These are phyloP conservation scores for Rhogogaster chlorosoma DNA, from an alignment of 2,888 invertebrate species.

Conservation along the genomic window DNA sequence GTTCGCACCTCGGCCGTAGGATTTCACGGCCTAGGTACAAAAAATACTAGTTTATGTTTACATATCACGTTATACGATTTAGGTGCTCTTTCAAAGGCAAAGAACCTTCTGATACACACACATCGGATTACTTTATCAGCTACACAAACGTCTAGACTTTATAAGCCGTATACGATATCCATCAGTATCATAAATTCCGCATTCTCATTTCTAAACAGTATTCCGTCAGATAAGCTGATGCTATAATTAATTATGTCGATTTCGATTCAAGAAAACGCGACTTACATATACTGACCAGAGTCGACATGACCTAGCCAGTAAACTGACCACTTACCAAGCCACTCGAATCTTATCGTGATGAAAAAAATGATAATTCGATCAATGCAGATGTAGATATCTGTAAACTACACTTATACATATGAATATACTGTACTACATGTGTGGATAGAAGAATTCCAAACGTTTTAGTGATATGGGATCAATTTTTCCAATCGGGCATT, in stretches of 20 bases:
- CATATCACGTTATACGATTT: not conserved
- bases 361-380: not conserved
- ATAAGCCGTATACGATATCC: not conserved
- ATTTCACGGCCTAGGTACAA: too few relatives aligned
- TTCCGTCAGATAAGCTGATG: not conserved
- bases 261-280: not conserved
- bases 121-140: not conserved
- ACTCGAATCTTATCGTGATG: not conserved
- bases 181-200: not conserved
- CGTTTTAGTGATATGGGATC: not conserved
- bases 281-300: not conserved
- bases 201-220: not conserved
- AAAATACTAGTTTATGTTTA: too few relatives aligned
- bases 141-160: constrained; percentile 19
- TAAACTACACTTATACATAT: not conserved
- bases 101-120: constrained; percentile 16
- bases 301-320: not conserved
- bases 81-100: not conserved
- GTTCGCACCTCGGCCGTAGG: too few relatives aligned
- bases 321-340: not conserved
- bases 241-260: not conserved
- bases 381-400: not conserved
- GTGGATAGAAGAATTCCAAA: not conserved
- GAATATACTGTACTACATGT: not conserved
- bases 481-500: not conserved